These are phyloP conservation scores for Erythrocercus mccallii DNA, from an alignment of 2,113 vertebrate genomes.

Conservation along the genomic window DNA sequence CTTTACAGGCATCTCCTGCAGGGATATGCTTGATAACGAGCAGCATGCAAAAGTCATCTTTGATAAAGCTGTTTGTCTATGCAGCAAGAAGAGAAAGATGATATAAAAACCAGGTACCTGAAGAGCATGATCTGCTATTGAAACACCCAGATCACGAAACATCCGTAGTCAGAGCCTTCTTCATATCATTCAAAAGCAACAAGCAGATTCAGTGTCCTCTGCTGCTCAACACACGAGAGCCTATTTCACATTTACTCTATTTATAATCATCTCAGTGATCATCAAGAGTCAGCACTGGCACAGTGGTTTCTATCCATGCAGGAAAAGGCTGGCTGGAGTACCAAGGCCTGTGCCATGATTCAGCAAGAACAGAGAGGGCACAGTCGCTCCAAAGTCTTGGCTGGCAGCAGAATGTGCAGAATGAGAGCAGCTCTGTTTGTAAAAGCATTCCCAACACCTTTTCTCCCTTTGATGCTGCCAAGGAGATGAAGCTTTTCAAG, in stretches of 20 bases:
- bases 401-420: fast-evolving
- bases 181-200: background rate
- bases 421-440: background rate
- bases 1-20: background rate
- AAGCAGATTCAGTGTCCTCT: background rate
- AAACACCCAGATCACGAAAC: background rate
- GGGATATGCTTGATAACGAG: background rate
- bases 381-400: background rate
- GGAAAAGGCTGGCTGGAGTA: background rate
- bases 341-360: background rate
- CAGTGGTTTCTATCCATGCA: background rate
- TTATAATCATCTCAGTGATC: background rate
- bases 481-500: background rate
- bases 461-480: background rate
- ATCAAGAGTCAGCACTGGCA: background rate
- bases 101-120: background rate
- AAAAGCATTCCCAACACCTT: background rate
- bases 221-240: background rate
- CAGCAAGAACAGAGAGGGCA: background rate
- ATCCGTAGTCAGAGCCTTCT: background rate
- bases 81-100: background rate
- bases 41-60: background rate
- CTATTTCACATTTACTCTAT: background rate
- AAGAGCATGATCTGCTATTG: background rate
- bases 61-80: background rate